Evolutionary conservation across 1,140 invertebrate genomes (phyloP), one percentile per base, ranked within the genome.

Genomic region (Rhynchophorus ferrugineus): DNA sequence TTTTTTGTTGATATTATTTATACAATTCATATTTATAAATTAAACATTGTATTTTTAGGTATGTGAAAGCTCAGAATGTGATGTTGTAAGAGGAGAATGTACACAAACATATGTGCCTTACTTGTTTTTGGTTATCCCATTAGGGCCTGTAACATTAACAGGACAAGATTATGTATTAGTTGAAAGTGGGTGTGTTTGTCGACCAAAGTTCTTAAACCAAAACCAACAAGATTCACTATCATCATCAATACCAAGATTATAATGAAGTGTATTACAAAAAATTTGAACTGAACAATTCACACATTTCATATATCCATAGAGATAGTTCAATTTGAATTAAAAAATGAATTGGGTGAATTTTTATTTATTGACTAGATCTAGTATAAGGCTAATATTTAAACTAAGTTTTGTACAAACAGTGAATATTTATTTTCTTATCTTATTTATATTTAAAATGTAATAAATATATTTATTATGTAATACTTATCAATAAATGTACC

Each of bases 91-190:
- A 35, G 91, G 91, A 11, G 83, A 89, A 64, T 94, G 91, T 69
- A 89, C 89, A 29, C 90, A 93, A 71, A 93, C 89, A 0, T 94
- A 91, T 71, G 85, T 92, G 47, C 91, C 90, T 5, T 92, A 93
- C 69, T 71, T 93, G 50, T 94, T 93, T 71, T 75, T 93, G 64
- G 89, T 93, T 38, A 87, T 93, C 44, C 91, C 91, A 0, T 69
- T 93, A 20, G 90, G 90, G 1, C 90, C 90, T 1, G 90, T 93
- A 3, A 93, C 90, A 8, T 72, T 93, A 9, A 93, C 89, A 11
- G 91, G 87, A 5, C 89, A 91, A 67, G 91, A 93, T 71, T 94
- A 94, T 72, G 88, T 94, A 5, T 74, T 93, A 14, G 89, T 94
- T 2, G 91, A 94, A 67, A 91, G 87, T 62, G 91, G 91, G 21